Evolutionary conservation across 2,113 vertebrate genomes (phyloP).

Genomic region (Odobenus rosmarus): DNA sequence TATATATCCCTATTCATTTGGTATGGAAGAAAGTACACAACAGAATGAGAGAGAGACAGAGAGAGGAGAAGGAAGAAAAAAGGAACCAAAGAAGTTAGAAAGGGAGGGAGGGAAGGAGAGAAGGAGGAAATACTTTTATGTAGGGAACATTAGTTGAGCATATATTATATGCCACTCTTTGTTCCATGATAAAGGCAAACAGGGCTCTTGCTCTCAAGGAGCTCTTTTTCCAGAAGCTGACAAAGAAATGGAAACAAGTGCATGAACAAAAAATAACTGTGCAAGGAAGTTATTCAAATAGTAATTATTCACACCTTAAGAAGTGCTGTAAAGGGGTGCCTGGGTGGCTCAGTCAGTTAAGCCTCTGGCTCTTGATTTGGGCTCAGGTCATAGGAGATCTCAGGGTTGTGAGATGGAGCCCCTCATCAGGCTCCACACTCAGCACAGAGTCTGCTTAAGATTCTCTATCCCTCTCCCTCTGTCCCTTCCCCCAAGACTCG

Average conservation of each 20-base stretch:
- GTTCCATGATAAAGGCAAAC: background rate
- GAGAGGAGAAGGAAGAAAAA: background rate
- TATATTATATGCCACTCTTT: background rate
- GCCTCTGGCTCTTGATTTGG: background rate
- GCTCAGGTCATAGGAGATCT: background rate
- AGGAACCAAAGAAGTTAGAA: background rate
- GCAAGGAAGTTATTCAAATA: background rate
- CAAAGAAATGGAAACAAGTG: background rate
- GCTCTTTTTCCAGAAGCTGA: background rate
- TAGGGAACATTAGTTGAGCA: background rate
- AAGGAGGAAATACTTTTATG: background rate
- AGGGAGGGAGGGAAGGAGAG: background rate
- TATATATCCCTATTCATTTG: background rate
- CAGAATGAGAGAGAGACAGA: background rate
- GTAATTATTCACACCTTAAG: background rate
- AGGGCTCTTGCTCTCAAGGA: background rate
- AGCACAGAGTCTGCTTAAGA: background rate
- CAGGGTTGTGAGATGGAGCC: background rate
- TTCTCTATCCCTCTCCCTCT: too few species aligned
- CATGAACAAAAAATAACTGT: background rate
- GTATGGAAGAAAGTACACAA: background rate
- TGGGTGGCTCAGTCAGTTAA: background rate
- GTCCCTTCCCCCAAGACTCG: too few species aligned
- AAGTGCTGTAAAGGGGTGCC: background rate
- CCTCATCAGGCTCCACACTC: background rate